Evolutionary conservation across 2,797 vertebrate species (phyloP), one percentile per base, ranked within the genome.

Genomic region (Sitta carolinensis): DNA sequence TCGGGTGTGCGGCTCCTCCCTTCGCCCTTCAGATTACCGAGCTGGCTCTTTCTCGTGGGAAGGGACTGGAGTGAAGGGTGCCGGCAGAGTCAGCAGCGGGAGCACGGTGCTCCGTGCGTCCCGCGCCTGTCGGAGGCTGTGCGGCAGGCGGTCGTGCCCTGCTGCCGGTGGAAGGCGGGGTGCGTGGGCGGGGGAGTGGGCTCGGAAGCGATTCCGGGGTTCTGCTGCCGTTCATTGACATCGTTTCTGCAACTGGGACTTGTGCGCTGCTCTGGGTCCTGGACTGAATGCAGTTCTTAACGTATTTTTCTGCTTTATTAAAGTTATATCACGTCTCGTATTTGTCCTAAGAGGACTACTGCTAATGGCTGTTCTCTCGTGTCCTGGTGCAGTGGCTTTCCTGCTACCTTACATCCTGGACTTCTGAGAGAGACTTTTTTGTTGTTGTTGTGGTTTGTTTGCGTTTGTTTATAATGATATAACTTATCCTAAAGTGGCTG

Each of bases 11-110:
- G 11, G 0, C 3, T 14, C 15, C 5, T 18, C 1, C 7, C 2
- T 5, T 4, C 6, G 4, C 29, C 36, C 6, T 13, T 30, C 19
- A 5, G 4, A 0, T 50, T 19, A 0, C 11, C 5, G 16, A 12
- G 14, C 2, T 4, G 0, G 0, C 17, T 3, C 0, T 19, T 17
- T 15, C n/a, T 10, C 2, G 20, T 4, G 57, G 32, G 57, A 6
- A 21, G 32, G 14, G 59, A 0, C 4, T 4, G 34, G 10, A 0
- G 34, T 30, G 4, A 3, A n/a, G 17, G 6, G 25, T 11, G 4
- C 14, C 1, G 36, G 16, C 10, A 3, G 26, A 18, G 73, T 6
- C 4, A 5, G 0, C 4, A 2, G 34, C 2, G 64, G 3, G 40
- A 17, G 51, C 16, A 0, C 5, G 4, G 40, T 22, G 68, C 43